phyloP scores from a whole-genome alignment of 1,140 invertebrate species.

The Hydropsyche tenuis region DNA sequence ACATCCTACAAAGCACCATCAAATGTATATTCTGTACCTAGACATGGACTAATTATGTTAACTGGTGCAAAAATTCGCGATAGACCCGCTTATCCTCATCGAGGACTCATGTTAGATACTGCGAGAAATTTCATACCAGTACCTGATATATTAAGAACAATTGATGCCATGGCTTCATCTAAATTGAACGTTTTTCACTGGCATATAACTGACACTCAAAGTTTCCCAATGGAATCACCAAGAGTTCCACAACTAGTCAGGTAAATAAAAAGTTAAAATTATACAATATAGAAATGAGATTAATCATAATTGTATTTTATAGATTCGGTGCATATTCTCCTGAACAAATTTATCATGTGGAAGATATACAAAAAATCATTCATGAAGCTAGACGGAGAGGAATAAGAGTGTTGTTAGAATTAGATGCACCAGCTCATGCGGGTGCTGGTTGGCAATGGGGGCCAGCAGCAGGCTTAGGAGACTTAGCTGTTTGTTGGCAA shows the following conservation, averaged over 20 bases:
- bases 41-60: constrained; percentile 54
- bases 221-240: constrained; percentile 79
- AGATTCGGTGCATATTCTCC: constrained; percentile 74
- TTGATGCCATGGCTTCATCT: constrained; percentile 81
- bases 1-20: constrained; percentile 53
- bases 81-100: constrained; percentile 71
- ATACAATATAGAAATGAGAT: not conserved
- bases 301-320: constrained; percentile 31
- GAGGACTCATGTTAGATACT: constrained; percentile 78
- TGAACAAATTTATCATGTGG: constrained; percentile 72
- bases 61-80: constrained; percentile 67
- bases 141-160: constrained; percentile 69
- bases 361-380: constrained; percentile 73
- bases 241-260: constrained; percentile 77
- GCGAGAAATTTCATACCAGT: constrained; percentile 77
- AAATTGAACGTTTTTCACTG: constrained; percentile 89
- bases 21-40: constrained; percentile 35
- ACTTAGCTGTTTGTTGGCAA: constrained; percentile 40
- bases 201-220: constrained; percentile 86
- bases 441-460: constrained; percentile 86
- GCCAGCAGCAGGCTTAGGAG: constrained; percentile 51
- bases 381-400: constrained; percentile 76
- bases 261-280: constrained; percentile 53
- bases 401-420: constrained; percentile 78
- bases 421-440: constrained; percentile 85